Evolutionary conservation across 2,113 vertebrate species (phyloP), one percentile per base, ranked within the genome.

Genomic region (Pluvianellus socialis): DNA sequence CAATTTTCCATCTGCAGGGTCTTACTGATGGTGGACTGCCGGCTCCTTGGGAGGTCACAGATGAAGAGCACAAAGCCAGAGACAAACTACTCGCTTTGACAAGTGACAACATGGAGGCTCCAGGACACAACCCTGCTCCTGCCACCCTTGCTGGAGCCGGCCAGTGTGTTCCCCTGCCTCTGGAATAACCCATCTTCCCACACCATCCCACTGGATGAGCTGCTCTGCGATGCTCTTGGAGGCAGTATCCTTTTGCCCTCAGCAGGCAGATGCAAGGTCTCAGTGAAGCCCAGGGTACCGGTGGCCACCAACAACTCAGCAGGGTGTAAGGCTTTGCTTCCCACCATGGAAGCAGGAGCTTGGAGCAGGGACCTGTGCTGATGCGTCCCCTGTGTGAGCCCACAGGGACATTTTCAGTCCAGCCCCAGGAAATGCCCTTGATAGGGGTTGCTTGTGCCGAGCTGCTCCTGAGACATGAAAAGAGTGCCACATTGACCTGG

Each of bases 61-160:
- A 45, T 56, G 52, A 61, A 87, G 47, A 30, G 6, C 2, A 2
- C 22, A 66, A 66, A 75, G 58, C 20, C 55, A 47, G 66, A 79
- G 56, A 55, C 30, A 59, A 89, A 23, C 18, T 44, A 8, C 13
- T 49, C 2, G 0, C 3, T 35, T 55, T 0, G 3, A 33, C 15
- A 50, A 35, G 45, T 55, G 40, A 6, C 40, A 2, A 6, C 44
- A 50, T 14, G 12, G 30, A 27, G 38, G 49, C 12, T 58, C 19
- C 21, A 14, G 53, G 26, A 61, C 61, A 49, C n/a, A 32, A 32
- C 14, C 21, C 20, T 1, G 1, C 14, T 74, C 27, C 52, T 6
- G 1, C 12, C 63, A 44, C 28, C 12, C 7, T 56, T 30, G 30
- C 23, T 68, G 84, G 35, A 79, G 42, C n/a, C 5, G 1, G 9